Base-by-base conservation (phyloP, 2,113 vertebrate species). In the Elanus axillaris region DNA sequence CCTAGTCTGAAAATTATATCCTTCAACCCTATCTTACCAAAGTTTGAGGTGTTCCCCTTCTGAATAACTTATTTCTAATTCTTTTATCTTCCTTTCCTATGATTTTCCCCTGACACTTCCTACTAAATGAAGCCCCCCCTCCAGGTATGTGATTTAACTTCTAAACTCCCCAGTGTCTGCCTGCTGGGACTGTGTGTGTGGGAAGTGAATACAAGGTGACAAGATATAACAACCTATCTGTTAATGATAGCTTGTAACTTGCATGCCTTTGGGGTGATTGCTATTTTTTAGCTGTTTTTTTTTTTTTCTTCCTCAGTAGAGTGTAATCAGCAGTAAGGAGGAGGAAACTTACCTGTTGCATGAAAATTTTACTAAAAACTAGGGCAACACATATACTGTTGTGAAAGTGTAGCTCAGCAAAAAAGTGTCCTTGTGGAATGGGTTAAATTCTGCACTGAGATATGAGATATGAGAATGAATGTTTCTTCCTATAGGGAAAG, bases 51-150 rank as follows among this genome's bases (percentile, higher is more conserved):
- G 91, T 76, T 93, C 87, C 94, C 92, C 9, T 95, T 91, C 95
- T 69, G n/a, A 53, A 71, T 95, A 95, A 96, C 94, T 90, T 90
- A 43, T 89, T 88, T 96, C 96, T 95, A 96, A 97, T 95, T 96
- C 74, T 97, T 95, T 82, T 97, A 89, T 97, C 92, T 97, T 97
- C 96, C 94, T 97, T 95, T 95, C 87, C 85, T 64, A 74, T 92
- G 79, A 66, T 87, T 91, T 87, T 67, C 94, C 95, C 93, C 68
- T 97, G 96, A 97, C 94, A 96, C 92, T 62, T 97, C 93, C 93
- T 94, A 97, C 96, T 96, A 97, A 97, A 97, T 84, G 97, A 97
- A 97, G 95, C 95, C 23, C 97, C 94, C 93, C 94, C 94, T 97
- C 95, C 95, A 96, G 97, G 97, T 97, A 97, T 96, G 97, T 97